Base-by-base conservation (phyloP, 2,888 invertebrate genomes). In the Chymomyza fuscimana region DNA sequence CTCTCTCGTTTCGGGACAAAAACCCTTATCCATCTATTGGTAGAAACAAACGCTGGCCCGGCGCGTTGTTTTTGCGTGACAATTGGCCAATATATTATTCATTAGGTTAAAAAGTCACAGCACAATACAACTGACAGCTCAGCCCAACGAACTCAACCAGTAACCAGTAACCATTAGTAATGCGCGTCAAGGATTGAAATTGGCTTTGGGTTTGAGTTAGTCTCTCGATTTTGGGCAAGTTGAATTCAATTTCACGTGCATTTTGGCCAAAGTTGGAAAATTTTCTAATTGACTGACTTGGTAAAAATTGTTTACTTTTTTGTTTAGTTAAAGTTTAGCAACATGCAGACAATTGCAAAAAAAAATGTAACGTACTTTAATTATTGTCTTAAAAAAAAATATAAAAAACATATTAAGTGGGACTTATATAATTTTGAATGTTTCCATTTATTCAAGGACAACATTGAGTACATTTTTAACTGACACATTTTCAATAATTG, bases 71-170 rank as follows among this genome's bases (percentile, higher is more conserved):
- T 83, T 86, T 88, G 79, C 87, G 88, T 90, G 90, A 90, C 90
- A 90, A 90, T 90, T 87, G 86, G 81, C 78, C 86, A 82, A 90
- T 90, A 86, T 89, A 90, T 90, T 87, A 90, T 90, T 90, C 83
- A 90, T 85, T 79, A 82, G 80, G 86, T 83, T 89, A 87, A 90
- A 85, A 89, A 90, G 89, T 90, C 90, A 88, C 78, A 86, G 81
- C 78, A 70, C 76, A 81, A 78, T 71, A 78, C 81, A 75, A 32
- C 50, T 66, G 60, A 65, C 72, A 67, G 63, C 61, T 58, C 25
- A 54, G 54, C 54, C 25, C 54, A 46, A 50, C 40, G 15, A 63
- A 51, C 7, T 12, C 4, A 46, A 46, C 40, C 16, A 60, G 16
- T 0, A 60, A 58, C 36, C n/a, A 61, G 6, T 66, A 76, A 76